Conservation (phyloP, 37 sponge, comb jelly and placozoan genomes). For the Diacarnus erythraeanus region DNA sequence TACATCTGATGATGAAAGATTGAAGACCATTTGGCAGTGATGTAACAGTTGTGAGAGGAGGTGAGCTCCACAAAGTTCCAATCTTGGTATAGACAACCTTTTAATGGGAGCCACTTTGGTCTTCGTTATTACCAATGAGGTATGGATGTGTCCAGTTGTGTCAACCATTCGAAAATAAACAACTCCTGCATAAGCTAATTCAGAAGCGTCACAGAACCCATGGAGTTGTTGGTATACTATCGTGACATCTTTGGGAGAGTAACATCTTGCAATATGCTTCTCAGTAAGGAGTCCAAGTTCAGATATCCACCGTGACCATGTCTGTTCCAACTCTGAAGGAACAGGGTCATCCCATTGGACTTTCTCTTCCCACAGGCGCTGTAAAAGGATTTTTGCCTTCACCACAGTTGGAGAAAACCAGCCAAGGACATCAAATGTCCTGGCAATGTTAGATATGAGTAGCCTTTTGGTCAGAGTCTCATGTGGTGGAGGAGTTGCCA, state of each 20-base stretch:
- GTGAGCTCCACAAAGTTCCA: not conserved
- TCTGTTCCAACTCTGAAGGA: not conserved
- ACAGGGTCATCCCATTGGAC: not conserved
- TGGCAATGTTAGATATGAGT: not conserved
- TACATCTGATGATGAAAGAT: too few relatives aligned
- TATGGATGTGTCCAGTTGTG: not conserved
- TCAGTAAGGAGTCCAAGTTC: not conserved
- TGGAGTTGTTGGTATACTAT: not conserved
- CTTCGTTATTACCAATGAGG: not conserved
- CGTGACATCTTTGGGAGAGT: not conserved
- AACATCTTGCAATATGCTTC: not conserved
- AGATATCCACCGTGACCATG: not conserved
- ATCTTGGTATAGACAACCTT: not conserved
- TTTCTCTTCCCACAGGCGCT: not conserved
- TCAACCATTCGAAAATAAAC: not conserved
- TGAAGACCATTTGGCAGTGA: too few relatives aligned
- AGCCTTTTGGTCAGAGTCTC: not conserved
- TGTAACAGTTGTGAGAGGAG: too few relatives aligned
- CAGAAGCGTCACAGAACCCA: constrained; percentile 1
- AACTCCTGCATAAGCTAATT: not conserved
- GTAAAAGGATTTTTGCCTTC: too few relatives aligned
- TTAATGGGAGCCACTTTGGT: constrained; percentile 6
- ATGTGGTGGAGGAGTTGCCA: not conserved
- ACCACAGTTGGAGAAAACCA: too few relatives aligned
- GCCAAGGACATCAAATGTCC: too few relatives aligned